Evolutionary conservation across 2,888 invertebrate genomes (phyloP).

Genomic region (Caenorhabditis sp.): DNA sequence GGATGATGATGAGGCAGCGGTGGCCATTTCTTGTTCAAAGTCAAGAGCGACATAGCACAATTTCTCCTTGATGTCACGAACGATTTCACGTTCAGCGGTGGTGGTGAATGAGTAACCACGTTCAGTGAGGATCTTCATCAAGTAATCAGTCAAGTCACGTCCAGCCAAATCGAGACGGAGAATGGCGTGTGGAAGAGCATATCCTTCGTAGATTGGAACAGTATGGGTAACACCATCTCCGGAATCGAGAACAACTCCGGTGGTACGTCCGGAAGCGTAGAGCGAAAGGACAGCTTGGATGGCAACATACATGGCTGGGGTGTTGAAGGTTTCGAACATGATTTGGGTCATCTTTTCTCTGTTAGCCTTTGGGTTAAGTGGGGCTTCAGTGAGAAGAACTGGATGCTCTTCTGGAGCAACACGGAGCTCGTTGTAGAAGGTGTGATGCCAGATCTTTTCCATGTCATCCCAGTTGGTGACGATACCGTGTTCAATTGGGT

Average conservation of each 20-base stretch:
- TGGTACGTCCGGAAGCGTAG: slow-evolving; percentile 14
- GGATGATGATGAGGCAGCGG: slow-evolving; percentile 12
- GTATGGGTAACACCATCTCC: slow-evolving; percentile 15
- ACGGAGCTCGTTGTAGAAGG: slow-evolving; percentile 14
- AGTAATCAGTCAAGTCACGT: slow-evolving; percentile 16
- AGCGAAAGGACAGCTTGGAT: slow-evolving; percentile 87
- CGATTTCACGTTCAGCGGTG: slow-evolving; percentile 14
- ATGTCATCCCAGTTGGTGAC: slow-evolving; percentile 16
- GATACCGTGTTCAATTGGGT: slow-evolving; percentile 17
- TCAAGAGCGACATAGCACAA: slow-evolving; percentile 12
- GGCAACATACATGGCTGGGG: slow-evolving; percentile 77
- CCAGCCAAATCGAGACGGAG: slow-evolving; percentile 14
- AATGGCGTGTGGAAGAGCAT: slow-evolving; percentile 13
- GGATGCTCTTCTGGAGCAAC: slow-evolving; percentile 15
- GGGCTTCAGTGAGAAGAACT: slow-evolving; percentile 15
- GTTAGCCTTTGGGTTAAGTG: slow-evolving; percentile 15
- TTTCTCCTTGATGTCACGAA: slow-evolving; percentile 15
- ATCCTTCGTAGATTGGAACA: slow-evolving; percentile 14
- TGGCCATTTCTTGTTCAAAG: slow-evolving; percentile 16
- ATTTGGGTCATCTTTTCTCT: slow-evolving; percentile 16
- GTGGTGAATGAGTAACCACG: slow-evolving; percentile 17
- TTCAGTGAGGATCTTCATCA: slow-evolving; percentile 14
- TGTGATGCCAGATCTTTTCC: slow-evolving; percentile 15
- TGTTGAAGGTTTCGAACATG: slow-evolving; percentile 16
- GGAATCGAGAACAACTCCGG: slow-evolving; percentile 10